Base-by-base conservation (phyloP, 2,113 vertebrate genomes). In the Coptodon bakossiorum region DNA sequence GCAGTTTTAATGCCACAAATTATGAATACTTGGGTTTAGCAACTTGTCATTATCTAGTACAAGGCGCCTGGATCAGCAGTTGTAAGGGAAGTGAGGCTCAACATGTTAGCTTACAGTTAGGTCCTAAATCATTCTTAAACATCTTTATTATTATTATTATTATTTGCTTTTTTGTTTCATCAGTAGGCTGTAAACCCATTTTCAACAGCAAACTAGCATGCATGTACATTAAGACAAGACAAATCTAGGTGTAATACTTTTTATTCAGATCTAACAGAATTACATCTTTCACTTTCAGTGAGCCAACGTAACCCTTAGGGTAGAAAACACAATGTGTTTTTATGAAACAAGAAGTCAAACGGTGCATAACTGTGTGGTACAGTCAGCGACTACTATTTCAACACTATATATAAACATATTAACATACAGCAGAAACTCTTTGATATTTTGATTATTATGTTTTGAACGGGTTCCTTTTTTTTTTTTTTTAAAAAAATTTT, bases 201-300 rank as follows among this genome's bases (percentile, higher is more conserved):
- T 63, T 73, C 13, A 45, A 45, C 24, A 45, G 40, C 14, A 73
- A 73, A 73, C 40, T 4, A 73, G 13, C 12, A 24, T 24, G 3
- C 14, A 73, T 17, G 43, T 10, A 43, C n/a, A 48, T 76, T 29
- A 76, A 76, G 3, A 76, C 40, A 19, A 76, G 24, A 76, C 24
- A 48, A 45, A 6, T 48, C 7, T 29, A 17, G 40, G 40, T 48
- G 61, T 34, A 83, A 83, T 7, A 43, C 2, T 1, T 86, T 90
- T 92, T 80, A 92, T 84, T 88, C 40, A 84, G 40, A 84, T 71
- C 9, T 73, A 45, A 80, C 38, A 83, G 59, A 84, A 36, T 84
- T 63, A 84, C 17, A 50, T 27, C 2, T 73, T 73, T 45, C 54
- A 71, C 54, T 24, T 6, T 88, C 22, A 73, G 40, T 76, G 68